Percentiles rank a stretch among this genome's conserved stretches.
phyloP scores from a whole-genome alignment of 1,140 invertebrate genomes.

The Periplaneta americana region DNA sequence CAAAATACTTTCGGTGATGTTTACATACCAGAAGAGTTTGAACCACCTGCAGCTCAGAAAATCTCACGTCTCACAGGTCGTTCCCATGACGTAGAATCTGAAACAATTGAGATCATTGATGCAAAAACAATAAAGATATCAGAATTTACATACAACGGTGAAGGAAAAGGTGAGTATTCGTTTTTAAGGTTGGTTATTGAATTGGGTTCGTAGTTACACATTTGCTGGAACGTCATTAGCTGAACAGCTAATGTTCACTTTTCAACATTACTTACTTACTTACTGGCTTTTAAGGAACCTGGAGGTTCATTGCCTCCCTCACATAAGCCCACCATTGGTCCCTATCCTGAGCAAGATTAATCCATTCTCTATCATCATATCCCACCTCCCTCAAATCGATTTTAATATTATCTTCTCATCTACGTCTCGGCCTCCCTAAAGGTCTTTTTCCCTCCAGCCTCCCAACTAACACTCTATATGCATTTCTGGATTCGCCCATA shows the following conservation, averaged over 20 bases:
- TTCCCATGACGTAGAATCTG: slow-evolving; percentile 65
- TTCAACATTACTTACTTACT: too few species aligned
- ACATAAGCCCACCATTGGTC: neutral
- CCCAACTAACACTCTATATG: too few species aligned
- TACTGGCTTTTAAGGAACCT: neutral
- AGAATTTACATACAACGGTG: slow-evolving; percentile 71
- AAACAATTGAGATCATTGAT: slow-evolving; percentile 68
- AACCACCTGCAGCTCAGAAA: slow-evolving; percentile 70
- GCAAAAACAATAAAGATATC: slow-evolving; percentile 73
- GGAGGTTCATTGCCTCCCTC: neutral
- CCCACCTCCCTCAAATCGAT: too few species aligned
- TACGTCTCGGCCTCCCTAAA: too few species aligned
- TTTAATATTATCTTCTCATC: too few species aligned
- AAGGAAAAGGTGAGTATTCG: slow-evolving; percentile 43
- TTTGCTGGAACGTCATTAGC: too few species aligned
- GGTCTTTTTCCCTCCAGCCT: too few species aligned
- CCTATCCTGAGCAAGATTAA: neutral
- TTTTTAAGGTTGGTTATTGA: neutral
- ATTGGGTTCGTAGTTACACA: too few species aligned
- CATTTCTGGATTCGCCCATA: too few species aligned
- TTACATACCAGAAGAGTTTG: slow-evolving; percentile 85
- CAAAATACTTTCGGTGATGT: slow-evolving; percentile 88
- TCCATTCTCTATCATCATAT: too few species aligned
- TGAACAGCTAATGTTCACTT: too few species aligned
- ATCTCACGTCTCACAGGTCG: slow-evolving; percentile 64